These are phyloP conservation scores for Manacus vitellinus DNA, from an alignment of 2,113 vertebrate species.

Conservation along the genomic window DNA sequence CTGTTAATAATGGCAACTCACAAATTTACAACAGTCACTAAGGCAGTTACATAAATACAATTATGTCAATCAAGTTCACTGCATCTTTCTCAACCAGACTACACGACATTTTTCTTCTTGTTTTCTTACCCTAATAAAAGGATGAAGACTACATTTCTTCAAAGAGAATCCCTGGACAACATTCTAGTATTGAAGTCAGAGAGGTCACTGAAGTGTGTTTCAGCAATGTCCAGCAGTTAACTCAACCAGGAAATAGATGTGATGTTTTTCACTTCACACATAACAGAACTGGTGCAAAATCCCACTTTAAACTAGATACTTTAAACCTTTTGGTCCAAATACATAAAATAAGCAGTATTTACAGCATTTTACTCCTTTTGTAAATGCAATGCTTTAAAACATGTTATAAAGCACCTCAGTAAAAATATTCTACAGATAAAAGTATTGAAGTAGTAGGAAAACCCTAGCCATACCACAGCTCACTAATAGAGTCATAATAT, in stretches of 20 bases:
- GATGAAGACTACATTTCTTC: conserved; percentile 47
- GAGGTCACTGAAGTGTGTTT: conserved; percentile 60
- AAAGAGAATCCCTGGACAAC: conserved; percentile 53
- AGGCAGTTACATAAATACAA: conserved; percentile 67
- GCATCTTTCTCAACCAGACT: conserved; percentile 46
- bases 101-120: conserved; percentile 47
- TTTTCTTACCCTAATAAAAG: conserved; percentile 46
- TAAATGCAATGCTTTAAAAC: conserved; percentile 87
- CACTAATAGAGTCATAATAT: conserved; percentile 78
- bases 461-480: conserved; percentile 78
- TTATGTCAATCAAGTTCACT: conserved; percentile 63
- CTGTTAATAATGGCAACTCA: conserved; percentile 60
- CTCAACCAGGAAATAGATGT: conserved; percentile 61
- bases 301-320: conserved; percentile 71
- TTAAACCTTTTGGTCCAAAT: conserved; percentile 82
- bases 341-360: conserved; percentile 86
- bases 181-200: conserved; percentile 51
- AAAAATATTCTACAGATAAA: conserved; percentile 87
- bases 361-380: conserved; percentile 79
- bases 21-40: conserved; percentile 66
- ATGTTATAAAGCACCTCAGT: conserved; percentile 86
- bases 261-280: conserved; percentile 70
- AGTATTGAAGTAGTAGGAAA: conserved; percentile 82
- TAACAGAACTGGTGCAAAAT: conserved; percentile 75
- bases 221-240: conserved; percentile 60